Conservation (phyloP, 2,113 vertebrate genomes). For the Platycercus adscitus region DNA sequence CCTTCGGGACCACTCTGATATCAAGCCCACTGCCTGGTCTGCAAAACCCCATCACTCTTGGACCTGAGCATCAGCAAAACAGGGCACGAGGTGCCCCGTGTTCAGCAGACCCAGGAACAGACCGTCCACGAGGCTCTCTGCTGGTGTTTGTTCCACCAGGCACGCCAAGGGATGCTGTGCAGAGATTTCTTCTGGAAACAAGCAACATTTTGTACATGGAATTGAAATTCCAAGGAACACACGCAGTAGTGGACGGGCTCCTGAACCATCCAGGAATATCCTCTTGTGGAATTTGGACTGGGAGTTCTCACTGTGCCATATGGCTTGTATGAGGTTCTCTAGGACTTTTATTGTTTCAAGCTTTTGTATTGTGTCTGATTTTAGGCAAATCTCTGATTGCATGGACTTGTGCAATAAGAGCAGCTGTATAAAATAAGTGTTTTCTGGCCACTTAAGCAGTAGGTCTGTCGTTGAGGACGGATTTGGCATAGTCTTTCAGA, state of each 20-base stretch:
- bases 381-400: background rate
- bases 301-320: background rate
- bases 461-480: background rate
- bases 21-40: background rate
- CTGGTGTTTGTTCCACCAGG: background rate
- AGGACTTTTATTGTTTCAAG: fast-evolving
- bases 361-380: background rate
- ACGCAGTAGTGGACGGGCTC: background rate
- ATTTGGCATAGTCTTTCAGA: background rate
- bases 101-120: background rate
- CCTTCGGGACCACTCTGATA: background rate
- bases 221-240: background rate
- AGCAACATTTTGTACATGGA: background rate
- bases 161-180: background rate
- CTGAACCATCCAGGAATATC: background rate
- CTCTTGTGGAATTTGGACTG: background rate
- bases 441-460: background rate
- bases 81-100: background rate
- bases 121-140: background rate
- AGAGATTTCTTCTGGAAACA: background rate
- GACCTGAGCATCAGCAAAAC: background rate
- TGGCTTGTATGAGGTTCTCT: background rate
- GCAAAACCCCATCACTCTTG: background rate
- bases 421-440: fast-evolving
- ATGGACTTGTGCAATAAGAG: background rate